These are phyloP conservation scores for Rhopalosiphum maidis DNA, from an alignment of 1,140 invertebrate species.

Conservation along the genomic window DNA sequence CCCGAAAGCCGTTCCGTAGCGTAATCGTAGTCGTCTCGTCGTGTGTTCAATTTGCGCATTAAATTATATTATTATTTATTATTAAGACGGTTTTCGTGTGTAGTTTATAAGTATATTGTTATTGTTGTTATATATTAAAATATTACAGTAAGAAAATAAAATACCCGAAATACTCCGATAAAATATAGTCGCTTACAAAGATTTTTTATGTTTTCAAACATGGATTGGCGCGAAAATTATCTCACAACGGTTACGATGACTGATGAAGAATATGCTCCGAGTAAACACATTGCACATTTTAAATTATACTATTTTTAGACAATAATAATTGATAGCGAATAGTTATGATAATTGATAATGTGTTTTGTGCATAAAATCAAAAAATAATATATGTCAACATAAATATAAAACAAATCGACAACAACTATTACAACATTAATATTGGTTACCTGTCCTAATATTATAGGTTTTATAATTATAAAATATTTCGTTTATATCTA, in stretches of 20 bases:
- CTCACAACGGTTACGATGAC: background rate
- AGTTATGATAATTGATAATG: background rate
- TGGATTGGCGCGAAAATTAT: background rate
- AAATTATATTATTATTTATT: slow-evolving; percentile 20
- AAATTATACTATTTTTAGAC: background rate
- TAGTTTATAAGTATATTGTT: background rate
- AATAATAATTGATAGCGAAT: background rate
- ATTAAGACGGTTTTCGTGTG: background rate
- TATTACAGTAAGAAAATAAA: background rate
- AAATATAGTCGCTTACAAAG: too few relatives aligned
- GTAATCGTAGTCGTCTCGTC: background rate
- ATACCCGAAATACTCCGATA: background rate
- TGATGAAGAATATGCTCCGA: background rate
- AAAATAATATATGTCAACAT: background rate
- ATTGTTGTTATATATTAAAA: background rate
- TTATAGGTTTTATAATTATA: background rate
- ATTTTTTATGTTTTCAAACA: background rate
- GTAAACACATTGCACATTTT: background rate
- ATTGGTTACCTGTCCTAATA: background rate
- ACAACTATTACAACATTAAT: background rate
- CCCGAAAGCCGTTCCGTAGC: background rate
- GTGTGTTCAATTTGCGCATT: background rate
- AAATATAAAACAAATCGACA: background rate
- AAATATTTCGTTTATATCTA: too few relatives aligned
- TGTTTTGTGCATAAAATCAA: background rate